Evolutionary conservation across 2,888 invertebrate species (phyloP).

Genomic region (Eupithecia exiguata): DNA sequence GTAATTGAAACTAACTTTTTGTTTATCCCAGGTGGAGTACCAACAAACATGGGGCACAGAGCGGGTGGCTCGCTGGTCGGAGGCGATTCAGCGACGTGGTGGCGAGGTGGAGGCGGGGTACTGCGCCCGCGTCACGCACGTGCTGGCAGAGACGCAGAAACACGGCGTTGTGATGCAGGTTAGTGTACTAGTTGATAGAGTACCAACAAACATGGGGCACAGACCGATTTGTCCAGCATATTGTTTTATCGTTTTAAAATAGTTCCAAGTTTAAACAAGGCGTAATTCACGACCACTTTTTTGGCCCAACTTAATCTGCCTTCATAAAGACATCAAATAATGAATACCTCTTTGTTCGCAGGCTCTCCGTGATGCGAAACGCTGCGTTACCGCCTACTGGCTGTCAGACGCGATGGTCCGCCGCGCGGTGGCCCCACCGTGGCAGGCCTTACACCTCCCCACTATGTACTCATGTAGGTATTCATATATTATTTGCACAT

Average conservation of each 20-base stretch:
- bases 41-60: conserved; percentile 87
- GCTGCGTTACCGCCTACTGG: conserved; percentile 94
- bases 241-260: no score
- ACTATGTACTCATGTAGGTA: conserved; percentile 80
- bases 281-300: no score
- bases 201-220: not conserved
- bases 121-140: conserved; percentile 94
- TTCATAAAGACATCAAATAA: not conserved
- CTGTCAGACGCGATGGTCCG: conserved; percentile 94
- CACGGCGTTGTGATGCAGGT: conserved; percentile 95
- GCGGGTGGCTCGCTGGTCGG: conserved; percentile 85
- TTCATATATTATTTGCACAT: no score
- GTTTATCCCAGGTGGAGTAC: conserved; percentile 85
- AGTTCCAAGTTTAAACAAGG: no score
- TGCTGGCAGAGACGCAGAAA: conserved; percentile 94
- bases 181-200: not conserved
- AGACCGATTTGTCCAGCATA: no score
- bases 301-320: no score
- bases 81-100: conserved; percentile 90
- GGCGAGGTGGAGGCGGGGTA: conserved; percentile 95
- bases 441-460: conserved; percentile 97
- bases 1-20: not conserved
- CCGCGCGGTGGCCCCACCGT: conserved; percentile 95
- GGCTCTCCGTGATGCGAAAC: conserved; percentile 87
- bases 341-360: conserved; percentile 40